Evolutionary conservation across 2,888 invertebrate species (phyloP).

Genomic region (Pardosa pseudoannulata): DNA sequence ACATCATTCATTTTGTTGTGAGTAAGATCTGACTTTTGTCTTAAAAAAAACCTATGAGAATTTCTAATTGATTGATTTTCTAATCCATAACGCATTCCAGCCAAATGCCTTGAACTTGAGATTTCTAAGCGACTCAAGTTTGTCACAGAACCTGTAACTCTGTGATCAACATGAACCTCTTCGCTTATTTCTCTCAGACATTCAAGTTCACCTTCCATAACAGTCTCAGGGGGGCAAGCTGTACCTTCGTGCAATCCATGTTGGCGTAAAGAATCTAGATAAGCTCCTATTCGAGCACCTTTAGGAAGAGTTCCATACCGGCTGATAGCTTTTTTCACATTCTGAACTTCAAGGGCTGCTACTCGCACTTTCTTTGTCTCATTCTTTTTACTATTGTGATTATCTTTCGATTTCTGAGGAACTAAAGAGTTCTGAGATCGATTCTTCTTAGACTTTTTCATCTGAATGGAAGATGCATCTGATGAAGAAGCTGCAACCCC

Average conservation of each 20-base stretch:
- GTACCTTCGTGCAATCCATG: slow-evolving; percentile 81
- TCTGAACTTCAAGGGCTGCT: slow-evolving; percentile 95
- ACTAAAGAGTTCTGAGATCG: slow-evolving; percentile 39
- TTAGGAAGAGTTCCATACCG: slow-evolving; percentile 98
- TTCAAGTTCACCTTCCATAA: slow-evolving; percentile 67
- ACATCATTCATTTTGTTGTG: slow-evolving; percentile 75
- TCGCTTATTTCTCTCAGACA: slow-evolving; percentile 62
- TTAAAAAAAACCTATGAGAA: slow-evolving; percentile 71
- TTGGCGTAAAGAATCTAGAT: slow-evolving; percentile 93
- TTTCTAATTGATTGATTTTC: slow-evolving; percentile 65
- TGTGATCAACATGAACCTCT: slow-evolving; percentile 61
- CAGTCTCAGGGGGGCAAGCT: slow-evolving; percentile 59
- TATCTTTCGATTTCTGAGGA: slow-evolving; percentile 52
- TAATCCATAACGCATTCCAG: slow-evolving; percentile 60
- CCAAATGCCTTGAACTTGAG: slow-evolving; percentile 53
- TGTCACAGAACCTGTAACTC: slow-evolving; percentile 67
- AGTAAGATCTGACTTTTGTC: slow-evolving; percentile 77
- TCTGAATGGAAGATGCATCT: slow-evolving; percentile 56
- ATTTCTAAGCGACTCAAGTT: slow-evolving; percentile 66
- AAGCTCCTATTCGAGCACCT: slow-evolving; percentile 96
- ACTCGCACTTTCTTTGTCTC: slow-evolving; percentile 82
- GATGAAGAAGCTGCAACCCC: slow-evolving; percentile 59
- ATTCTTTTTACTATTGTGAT: slow-evolving; percentile 43
- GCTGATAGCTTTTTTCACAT: slow-evolving; percentile 92
- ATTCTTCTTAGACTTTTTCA: slow-evolving; percentile 65